Percentiles rank a stretch among this genome's conserved stretches.
Conservation (phyloP, 2,888 invertebrate species). For the Agrotis segetum region DNA sequence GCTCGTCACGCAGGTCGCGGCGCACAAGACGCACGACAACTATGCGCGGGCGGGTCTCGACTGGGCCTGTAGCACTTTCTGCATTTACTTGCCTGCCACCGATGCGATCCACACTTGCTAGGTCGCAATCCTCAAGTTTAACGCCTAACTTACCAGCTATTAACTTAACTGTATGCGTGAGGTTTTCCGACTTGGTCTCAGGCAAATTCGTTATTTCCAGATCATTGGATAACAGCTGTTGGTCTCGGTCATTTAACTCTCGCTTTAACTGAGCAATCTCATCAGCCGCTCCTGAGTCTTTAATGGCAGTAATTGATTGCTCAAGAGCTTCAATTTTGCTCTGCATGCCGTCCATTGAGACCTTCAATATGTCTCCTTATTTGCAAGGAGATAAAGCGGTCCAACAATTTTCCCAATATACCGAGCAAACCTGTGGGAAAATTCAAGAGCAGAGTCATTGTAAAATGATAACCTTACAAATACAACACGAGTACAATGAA, state of each 20-base stretch:
- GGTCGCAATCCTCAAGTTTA: background rate
- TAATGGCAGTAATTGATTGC: background rate
- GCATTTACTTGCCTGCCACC: background rate
- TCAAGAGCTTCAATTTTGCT: background rate
- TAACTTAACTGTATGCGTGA: background rate
- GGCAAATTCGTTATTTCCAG: background rate
- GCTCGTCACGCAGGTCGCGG: too few relatives aligned
- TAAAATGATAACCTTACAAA: too few relatives aligned
- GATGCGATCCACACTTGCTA: background rate
- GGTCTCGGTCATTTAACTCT: background rate
- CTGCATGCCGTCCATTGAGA: background rate
- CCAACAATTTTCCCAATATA: too few relatives aligned
- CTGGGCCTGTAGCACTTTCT: too few relatives aligned
- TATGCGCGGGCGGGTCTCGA: too few relatives aligned
- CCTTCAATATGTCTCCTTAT: too few relatives aligned
- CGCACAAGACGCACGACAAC: background rate
- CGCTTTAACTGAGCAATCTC: constrained; percentile 1
- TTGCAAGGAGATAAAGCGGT: too few relatives aligned
- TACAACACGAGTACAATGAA: too few relatives aligned
- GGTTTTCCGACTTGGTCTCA: background rate
- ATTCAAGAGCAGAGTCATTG: too few relatives aligned
- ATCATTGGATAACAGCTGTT: background rate
- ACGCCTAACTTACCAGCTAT: constrained; percentile 1
- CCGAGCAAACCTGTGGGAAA: too few relatives aligned
- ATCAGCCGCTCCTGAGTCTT: background rate